These are phyloP conservation scores for Oligia latruncula DNA, from an alignment of 2,888 invertebrate genomes.

Conservation along the genomic window DNA sequence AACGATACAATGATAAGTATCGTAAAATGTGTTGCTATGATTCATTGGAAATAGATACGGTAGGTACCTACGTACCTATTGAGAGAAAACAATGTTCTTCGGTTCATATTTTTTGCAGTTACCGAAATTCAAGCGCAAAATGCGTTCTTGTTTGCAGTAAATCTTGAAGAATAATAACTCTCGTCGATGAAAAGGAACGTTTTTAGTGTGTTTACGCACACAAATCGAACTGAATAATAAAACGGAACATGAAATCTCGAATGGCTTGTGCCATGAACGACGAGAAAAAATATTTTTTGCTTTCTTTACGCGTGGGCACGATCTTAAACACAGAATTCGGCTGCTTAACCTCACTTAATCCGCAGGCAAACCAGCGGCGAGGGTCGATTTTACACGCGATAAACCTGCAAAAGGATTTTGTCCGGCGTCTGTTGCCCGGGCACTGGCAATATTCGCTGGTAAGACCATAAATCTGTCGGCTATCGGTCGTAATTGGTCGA, in stretches of 20 bases:
- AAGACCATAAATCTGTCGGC: slow-evolving; percentile 76
- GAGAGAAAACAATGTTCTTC: neutral
- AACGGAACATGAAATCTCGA: slow-evolving; percentile 58
- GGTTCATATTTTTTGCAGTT: slow-evolving; percentile 6
- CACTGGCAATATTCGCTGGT: slow-evolving; percentile 50
- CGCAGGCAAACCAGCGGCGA: slow-evolving; percentile 75
- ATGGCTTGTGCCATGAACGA: slow-evolving; percentile 57
- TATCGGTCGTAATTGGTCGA: slow-evolving; percentile 76
- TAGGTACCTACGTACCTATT: neutral
- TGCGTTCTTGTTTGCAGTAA: slow-evolving; percentile 28
- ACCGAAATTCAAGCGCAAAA: slow-evolving; percentile 10
- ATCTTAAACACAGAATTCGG: slow-evolving; percentile 71
- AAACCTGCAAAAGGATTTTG: slow-evolving; percentile 79
- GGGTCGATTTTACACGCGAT: slow-evolving; percentile 82
- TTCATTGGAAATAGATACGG: slow-evolving; percentile 16
- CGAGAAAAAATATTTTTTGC: slow-evolving; percentile 61
- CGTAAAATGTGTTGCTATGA: slow-evolving; percentile 23
- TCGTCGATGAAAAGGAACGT: slow-evolving; percentile 28
- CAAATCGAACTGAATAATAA: slow-evolving; percentile 54
- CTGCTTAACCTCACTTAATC: slow-evolving; percentile 78
- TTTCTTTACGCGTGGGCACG: slow-evolving; percentile 64
- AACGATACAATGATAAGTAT: slow-evolving; percentile 28
- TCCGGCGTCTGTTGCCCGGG: slow-evolving; percentile 68
- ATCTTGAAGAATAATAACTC: slow-evolving; percentile 34
- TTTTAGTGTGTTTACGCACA: slow-evolving; percentile 38